These are phyloP conservation scores for Dynastes tityus DNA, from an alignment of 2,888 invertebrate genomes.

Conservation along the genomic window DNA sequence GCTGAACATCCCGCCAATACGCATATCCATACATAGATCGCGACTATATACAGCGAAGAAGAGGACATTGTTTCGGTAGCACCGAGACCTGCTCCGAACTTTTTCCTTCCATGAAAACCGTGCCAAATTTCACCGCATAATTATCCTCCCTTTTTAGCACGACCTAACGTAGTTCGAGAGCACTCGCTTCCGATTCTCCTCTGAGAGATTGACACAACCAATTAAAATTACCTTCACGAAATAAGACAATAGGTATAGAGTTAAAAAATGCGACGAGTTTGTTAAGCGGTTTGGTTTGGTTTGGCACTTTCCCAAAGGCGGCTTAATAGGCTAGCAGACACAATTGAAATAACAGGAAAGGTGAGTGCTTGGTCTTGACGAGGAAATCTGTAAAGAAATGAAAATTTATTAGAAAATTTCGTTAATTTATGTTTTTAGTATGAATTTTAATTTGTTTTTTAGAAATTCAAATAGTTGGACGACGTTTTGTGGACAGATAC, in stretches of 20 bases:
- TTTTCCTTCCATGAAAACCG: constrained; percentile 21
- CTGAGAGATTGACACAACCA: constrained; percentile 1
- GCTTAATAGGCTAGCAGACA: background rate
- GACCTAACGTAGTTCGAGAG: background rate
- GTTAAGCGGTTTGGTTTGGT: background rate
- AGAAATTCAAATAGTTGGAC: too few relatives aligned
- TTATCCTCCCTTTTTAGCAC: background rate
- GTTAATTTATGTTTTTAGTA: too few relatives aligned
- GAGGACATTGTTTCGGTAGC: constrained; percentile 16
- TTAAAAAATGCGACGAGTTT: too few relatives aligned
- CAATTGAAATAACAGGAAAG: too few relatives aligned
- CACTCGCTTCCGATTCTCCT: background rate
- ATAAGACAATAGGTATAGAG: background rate
- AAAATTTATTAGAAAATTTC: too few relatives aligned
- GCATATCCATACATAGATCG: constrained; percentile 1
- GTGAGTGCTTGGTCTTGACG: too few relatives aligned
- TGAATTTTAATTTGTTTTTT: too few relatives aligned
- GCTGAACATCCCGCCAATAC: background rate
- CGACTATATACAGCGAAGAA: background rate
- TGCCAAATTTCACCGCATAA: constrained; percentile 1
- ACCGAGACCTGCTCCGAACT: background rate
- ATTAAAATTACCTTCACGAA: constrained; percentile 3
- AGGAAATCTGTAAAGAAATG: too few relatives aligned
- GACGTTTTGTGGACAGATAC: too few relatives aligned
- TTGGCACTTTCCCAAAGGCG: background rate